Conservation (phyloP, 2,113 vertebrate genomes). For the Camarhynchus parvulus region DNA sequence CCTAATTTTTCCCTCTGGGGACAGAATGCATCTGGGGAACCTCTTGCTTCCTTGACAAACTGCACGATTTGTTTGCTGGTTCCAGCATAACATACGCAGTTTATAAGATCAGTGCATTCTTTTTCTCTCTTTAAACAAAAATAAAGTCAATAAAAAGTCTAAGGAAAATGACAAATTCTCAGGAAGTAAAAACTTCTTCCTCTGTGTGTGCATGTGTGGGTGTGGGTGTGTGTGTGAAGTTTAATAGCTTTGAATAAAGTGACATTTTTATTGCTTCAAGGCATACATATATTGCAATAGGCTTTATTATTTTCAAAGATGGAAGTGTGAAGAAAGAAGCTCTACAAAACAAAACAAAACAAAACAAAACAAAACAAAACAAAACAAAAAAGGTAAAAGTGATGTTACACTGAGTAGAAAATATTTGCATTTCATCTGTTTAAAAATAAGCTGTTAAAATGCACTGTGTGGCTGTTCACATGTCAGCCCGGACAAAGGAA, state of each 20-base stretch:
- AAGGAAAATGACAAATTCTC: background rate
- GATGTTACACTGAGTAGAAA: slow-evolving; percentile 10
- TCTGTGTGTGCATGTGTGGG: rapidly evolving
- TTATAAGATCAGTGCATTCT: background rate
- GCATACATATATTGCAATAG: slow-evolving; percentile 11
- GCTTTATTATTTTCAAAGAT: slow-evolving; percentile 24
- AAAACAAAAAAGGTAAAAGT: background rate
- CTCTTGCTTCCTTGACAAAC: slow-evolving; percentile 35
- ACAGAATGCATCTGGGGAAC: background rate
- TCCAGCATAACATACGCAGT: background rate
- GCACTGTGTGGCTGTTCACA: slow-evolving; percentile 74
- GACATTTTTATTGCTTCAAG: slow-evolving; percentile 54
- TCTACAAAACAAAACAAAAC: background rate
- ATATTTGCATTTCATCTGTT: background rate
- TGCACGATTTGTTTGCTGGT: background rate
- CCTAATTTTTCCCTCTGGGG: background rate
- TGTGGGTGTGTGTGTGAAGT: background rate
- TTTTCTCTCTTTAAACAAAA: background rate
- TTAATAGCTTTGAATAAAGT: slow-evolving; percentile 11
- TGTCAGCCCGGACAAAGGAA: slow-evolving; percentile 95
- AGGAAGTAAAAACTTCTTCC: background rate
- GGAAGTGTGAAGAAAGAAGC: background rate
- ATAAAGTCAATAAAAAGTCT: background rate
- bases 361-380: background rate
- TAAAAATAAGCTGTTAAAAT: slow-evolving; percentile 46